A percentile compares a stretch with the other conserved stretches of the same genome.
Evolutionary conservation across 1,140 invertebrate species (phyloP).

Genomic region (Drosophila pruinosa): DNA sequence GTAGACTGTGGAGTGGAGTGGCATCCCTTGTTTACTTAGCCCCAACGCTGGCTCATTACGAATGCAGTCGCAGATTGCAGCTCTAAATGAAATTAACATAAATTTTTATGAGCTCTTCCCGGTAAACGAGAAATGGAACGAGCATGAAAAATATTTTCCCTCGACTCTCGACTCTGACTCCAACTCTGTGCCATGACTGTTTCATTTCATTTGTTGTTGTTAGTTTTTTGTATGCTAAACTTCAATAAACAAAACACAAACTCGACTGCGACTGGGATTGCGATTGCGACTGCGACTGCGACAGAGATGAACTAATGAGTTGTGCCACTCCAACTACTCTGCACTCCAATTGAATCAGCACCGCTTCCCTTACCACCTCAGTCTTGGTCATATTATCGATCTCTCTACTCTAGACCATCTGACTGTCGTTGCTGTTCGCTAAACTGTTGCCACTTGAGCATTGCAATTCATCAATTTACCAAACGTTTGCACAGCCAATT

Average conservation of each 20-base stretch:
- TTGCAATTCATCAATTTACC: conserved; percentile 72
- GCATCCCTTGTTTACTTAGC: conserved; percentile 56
- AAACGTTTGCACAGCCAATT: conserved; percentile 72
- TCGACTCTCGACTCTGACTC: no score
- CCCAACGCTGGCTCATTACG: conserved; percentile 55
- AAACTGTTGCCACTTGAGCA: conserved; percentile 76
- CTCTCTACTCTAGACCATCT: neutral
- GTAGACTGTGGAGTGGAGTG: neutral
- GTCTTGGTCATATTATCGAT: conserved; percentile 46
- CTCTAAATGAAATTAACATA: conserved; percentile 78
- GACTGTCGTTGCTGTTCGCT: conserved; percentile 23
- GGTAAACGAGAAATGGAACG: conserved; percentile 32
- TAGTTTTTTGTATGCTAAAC: conserved; percentile 63
- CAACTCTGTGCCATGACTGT: conserved; percentile 53
- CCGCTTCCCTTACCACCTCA: neutral
- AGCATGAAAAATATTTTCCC: conserved; percentile 18
- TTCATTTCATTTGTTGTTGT: conserved; percentile 36
- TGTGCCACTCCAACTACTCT: conserved; percentile 31
- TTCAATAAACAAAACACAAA: conserved; percentile 63
- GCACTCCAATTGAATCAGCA: neutral
- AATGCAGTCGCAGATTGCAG: conserved; percentile 69
- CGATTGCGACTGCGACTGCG: conserved; percentile 16
- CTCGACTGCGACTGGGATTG: conserved; percentile 15
- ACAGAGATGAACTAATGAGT: conserved; percentile 46
- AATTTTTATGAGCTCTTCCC: conserved; percentile 67